A percentile compares a stretch with the other conserved stretches of the same genome.
Conservation (phyloP, 2,888 invertebrate species). For the Resseliella maxima region DNA sequence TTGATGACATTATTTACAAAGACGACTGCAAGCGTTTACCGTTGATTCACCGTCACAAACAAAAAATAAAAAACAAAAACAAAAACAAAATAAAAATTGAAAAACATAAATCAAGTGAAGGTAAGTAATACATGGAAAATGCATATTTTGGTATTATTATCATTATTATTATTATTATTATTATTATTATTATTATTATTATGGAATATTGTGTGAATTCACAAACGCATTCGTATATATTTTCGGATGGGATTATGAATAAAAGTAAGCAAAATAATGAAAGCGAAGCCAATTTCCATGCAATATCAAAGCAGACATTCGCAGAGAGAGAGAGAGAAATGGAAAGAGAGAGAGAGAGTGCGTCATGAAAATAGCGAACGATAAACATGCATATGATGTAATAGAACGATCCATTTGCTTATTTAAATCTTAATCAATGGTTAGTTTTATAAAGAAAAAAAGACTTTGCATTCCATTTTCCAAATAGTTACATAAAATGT, state of each 20-base stretch:
- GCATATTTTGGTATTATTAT: not conserved
- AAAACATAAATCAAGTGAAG: constrained; percentile 19
- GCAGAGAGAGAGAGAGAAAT: not conserved
- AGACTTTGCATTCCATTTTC: not conserved
- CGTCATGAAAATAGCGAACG: no score
- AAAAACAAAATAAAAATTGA: no score
- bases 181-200: not conserved
- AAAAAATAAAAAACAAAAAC: constrained; percentile 29
- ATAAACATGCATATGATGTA: no score
- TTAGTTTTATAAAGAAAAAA: no score
- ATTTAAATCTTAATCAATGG: not conserved
- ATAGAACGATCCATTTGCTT: no score
- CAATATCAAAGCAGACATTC: not conserved
- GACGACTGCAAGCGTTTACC: constrained; percentile 35
- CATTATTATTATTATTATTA: not conserved
- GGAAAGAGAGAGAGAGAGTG: no score
- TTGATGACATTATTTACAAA: constrained; percentile 22
- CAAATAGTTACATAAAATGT: not conserved
- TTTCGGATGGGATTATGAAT: not conserved
- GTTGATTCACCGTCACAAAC: constrained; percentile 2
- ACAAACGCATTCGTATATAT: not conserved
- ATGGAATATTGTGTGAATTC: not conserved
- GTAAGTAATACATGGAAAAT: constrained; percentile 29
- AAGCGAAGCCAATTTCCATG: not conserved
- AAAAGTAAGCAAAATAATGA: not conserved